phyloP scores from a whole-genome alignment of 2,113 vertebrate species.

The Morone saxatilis region DNA sequence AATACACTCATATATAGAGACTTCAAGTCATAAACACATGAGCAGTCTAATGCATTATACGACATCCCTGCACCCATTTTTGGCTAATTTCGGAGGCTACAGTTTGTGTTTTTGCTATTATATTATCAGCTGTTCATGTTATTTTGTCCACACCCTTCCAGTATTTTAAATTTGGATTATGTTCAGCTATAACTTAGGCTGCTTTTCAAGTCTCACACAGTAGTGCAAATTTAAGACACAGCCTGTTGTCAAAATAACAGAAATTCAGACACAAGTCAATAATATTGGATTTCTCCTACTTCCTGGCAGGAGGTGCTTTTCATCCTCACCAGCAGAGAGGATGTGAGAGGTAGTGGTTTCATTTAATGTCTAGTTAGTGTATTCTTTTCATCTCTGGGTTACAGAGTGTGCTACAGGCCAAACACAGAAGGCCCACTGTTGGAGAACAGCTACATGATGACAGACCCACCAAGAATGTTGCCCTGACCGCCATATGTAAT shows the following conservation, averaged over 20 bases:
- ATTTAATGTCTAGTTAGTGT: conserved; percentile 72
- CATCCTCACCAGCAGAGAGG: conserved; percentile 29
- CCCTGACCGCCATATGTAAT: conserved; percentile 81
- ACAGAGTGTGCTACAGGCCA: conserved; percentile 60
- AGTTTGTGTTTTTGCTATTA: background rate
- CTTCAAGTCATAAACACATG: conserved; percentile 17
- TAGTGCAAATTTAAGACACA: background rate
- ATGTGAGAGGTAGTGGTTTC: conserved; percentile 62
- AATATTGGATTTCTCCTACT: conserved; percentile 53
- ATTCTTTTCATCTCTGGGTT: conserved; percentile 71
- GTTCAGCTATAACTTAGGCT: background rate
- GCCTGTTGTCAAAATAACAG: conserved; percentile 32
- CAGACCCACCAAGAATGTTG: conserved; percentile 82
- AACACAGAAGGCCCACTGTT: conserved; percentile 75
- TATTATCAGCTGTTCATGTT: background rate
- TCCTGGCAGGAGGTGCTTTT: conserved; percentile 53
- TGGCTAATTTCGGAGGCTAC: background rate
- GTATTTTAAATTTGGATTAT: background rate
- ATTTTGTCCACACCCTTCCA: conserved; percentile 16
- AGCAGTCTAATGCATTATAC: background rate
- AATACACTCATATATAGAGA: conserved; percentile 21
- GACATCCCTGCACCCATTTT: conserved; percentile 12
- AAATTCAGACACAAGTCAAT: conserved; percentile 44
- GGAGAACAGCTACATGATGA: conserved; percentile 76
- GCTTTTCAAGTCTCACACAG: conserved; percentile 2